A percentile compares a stretch with the other conserved stretches of the same genome.
These are phyloP conservation scores for Lipophrys pholis DNA, from an alignment of 2,113 vertebrate species.

Conservation along the genomic window DNA sequence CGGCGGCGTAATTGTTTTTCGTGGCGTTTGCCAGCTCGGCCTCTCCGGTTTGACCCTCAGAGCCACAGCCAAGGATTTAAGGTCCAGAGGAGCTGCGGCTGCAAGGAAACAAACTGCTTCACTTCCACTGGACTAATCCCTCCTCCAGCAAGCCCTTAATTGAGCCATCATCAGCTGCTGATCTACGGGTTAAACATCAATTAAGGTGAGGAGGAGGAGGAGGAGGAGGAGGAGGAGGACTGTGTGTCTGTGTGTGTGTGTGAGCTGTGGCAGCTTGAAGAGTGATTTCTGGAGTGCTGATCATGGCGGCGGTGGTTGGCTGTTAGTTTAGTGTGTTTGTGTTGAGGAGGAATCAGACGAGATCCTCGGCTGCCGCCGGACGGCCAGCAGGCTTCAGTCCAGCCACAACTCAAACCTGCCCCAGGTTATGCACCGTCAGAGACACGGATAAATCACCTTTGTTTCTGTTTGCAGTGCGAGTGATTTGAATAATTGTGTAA, in stretches of 20 bases:
- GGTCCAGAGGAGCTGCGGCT: conserved; percentile 37
- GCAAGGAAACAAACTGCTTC: conserved; percentile 44
- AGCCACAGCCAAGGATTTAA: conserved; percentile 53
- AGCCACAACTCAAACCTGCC: too few relatives aligned
- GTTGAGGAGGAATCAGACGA: conserved; percentile 25
- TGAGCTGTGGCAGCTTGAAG: conserved; percentile 30
- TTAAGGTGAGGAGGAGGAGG: conserved; percentile 75
- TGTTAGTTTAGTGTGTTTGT: conserved; percentile 56
- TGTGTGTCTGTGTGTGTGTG: conserved; percentile 19
- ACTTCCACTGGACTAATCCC: conserved; percentile 65
- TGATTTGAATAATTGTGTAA: too few relatives aligned
- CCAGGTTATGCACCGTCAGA: too few relatives aligned
- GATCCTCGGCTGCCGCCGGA: conserved; percentile 30
- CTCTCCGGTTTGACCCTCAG: conserved; percentile 42
- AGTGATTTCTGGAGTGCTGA: conserved; percentile 33
- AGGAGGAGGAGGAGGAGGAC: neutral
- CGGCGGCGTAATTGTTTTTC: neutral
- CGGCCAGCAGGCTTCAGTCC: neutral
- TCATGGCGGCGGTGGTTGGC: conserved; percentile 14
- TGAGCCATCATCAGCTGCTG: conserved; percentile 74
- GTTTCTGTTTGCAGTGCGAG: too few relatives aligned
- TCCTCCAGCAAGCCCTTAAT: conserved; percentile 77
- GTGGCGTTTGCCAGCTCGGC: conserved; percentile 34
- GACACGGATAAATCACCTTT: too few relatives aligned
- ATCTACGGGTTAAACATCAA: conserved; percentile 80